Conservation (phyloP, 1,140 invertebrate species). For the Neodiprion fabricii region DNA sequence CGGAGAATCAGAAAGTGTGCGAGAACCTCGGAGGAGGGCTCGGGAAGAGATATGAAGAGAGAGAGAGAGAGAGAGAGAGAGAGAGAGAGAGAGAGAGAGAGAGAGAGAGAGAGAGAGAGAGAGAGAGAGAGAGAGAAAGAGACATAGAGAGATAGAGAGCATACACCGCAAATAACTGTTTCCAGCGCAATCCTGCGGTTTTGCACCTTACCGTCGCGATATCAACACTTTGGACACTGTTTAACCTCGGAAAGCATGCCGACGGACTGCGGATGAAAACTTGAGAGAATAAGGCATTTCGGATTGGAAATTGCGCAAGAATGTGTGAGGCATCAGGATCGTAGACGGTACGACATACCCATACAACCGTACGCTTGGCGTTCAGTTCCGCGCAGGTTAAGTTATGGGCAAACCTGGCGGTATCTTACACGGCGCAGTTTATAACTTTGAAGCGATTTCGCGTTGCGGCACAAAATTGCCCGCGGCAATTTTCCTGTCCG, state of each 20-base stretch:
- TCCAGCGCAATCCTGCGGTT: conserved; percentile 50
- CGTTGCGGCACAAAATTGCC: conserved; percentile 6
- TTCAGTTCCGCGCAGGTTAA: background rate
- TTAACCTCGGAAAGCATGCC: background rate
- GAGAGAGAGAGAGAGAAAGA: background rate
- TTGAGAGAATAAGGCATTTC: too few relatives aligned
- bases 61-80: background rate
- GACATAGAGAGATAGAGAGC: background rate
- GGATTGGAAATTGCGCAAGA: too few relatives aligned
- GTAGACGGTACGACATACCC: too few relatives aligned
- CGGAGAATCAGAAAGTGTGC: conserved; percentile 22
- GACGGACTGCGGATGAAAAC: background rate
- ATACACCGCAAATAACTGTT: conserved; percentile 55
- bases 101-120: background rate
- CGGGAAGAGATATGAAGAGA: conserved; percentile 10
- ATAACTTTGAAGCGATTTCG: conserved; percentile 7
- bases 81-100: background rate
- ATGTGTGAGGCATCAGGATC: too few relatives aligned
- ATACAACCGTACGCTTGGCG: background rate
- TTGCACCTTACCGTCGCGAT: conserved; percentile 42
- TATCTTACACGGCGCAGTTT: background rate
- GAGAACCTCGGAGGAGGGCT: conserved; percentile 25
- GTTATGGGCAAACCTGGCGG: conserved; percentile 1
- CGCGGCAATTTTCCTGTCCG: conserved; percentile 1
- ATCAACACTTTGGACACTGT: conserved; percentile 33